A percentile compares a stretch with the other conserved stretches of the same genome.
Evolutionary conservation across 2,888 invertebrate species (phyloP).

Genomic region (Cepaea hortensis): DNA sequence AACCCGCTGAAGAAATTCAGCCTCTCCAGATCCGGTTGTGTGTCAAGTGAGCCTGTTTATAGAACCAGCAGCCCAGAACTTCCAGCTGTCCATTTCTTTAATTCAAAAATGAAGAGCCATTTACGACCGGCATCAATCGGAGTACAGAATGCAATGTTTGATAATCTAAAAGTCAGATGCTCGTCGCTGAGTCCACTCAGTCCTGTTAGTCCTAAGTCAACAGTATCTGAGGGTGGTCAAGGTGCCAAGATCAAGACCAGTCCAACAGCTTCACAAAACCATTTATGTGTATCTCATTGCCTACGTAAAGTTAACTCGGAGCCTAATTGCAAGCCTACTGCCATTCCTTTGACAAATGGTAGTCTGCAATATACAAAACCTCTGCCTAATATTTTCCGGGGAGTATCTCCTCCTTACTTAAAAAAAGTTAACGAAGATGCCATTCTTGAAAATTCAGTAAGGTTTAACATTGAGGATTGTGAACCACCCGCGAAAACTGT

Average conservation of each 20-base stretch:
- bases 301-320: constrained; percentile 50
- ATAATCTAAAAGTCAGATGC: constrained; percentile 60
- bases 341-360: constrained; percentile 45
- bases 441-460: constrained; percentile 48
- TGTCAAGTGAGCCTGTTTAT: constrained; percentile 60
- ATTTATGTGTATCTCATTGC: constrained; percentile 42
- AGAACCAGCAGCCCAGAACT: constrained; percentile 71
- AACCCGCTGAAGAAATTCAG: constrained; percentile 65
- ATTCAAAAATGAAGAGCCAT: constrained; percentile 63
- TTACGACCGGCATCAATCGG: constrained; percentile 39
- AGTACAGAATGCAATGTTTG: constrained; percentile 69
- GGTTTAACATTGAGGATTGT: constrained; percentile 37
- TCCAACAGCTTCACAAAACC: constrained; percentile 30
- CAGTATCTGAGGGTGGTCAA: constrained; percentile 39
- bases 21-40: constrained; percentile 61
- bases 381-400: constrained; percentile 11
- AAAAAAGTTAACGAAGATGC: constrained; percentile 50
- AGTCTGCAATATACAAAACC: constrained; percentile 19
- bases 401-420: constrained; percentile 59
- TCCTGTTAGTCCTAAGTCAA: constrained; percentile 46
- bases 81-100: constrained; percentile 73
- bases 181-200: constrained; percentile 38
- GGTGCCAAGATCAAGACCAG: constrained; percentile 35
- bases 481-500: constrained; percentile 1
- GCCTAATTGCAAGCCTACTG: constrained; percentile 51